Evolutionary conservation across 2,888 invertebrate species (phyloP), one percentile per base, ranked within the genome.

Genomic region (Temnothorax unifasciatus): DNA sequence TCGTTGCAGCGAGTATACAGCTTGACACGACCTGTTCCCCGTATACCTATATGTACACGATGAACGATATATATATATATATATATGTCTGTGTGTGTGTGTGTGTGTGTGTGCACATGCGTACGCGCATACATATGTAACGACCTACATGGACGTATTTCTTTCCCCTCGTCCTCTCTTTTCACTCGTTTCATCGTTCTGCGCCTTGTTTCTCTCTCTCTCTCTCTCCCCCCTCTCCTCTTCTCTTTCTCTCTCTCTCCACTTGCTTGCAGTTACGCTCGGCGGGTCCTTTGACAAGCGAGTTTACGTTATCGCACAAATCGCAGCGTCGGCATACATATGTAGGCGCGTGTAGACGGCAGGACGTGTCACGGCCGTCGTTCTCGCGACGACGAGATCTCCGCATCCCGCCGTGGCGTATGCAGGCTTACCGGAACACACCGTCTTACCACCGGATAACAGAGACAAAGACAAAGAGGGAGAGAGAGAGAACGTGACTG

Each of bases 1-100:
- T 91, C 89, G 90, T 86, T 90, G 92, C 92, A 92, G 91, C 85
- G 88, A 89, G 91, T 89, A 90, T 91, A 90, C 91, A 86, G 83
- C 88, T 87, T 90, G 92, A 92, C 93, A 91, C 88, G 89, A 88
- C 83, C 91, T 90, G 89, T 90, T 89, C 88, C 82, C 47, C 69
- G 61, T 64, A 59, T 75, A 69, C 38, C 25, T 74, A 81, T 44
- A 9, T 76, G 59, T 77, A 76, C 44, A 57, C n/a, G 54, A 34
- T 66, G 64, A 59, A 64, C 34, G 47, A 38, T 38, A 21, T n/a
- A 59, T n/a, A 52, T 44, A 66, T 54, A 64, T 47, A 38, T 38
- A 21, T n/a, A 59, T 29, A 52, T 44, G 59, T 54, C 57, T 47
- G 21, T 47, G 25, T 69, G 41, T 54, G 57, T 47, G 21, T 47